Conservation (phyloP, 2,113 vertebrate species). For the Phylloscopus whistleri region DNA sequence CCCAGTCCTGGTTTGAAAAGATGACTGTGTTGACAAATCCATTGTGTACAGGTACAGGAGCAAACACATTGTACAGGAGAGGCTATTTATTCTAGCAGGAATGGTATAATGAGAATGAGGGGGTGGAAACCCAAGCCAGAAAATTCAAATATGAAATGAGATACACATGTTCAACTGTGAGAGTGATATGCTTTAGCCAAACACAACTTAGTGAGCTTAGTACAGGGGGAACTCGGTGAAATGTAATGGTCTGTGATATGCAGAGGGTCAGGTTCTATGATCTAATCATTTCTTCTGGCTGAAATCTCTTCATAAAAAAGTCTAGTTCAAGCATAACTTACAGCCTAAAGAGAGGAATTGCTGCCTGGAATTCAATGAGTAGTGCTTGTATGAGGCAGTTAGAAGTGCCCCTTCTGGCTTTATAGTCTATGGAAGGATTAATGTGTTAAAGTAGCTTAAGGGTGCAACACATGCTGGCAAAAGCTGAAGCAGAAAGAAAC, state of each 20-base stretch:
- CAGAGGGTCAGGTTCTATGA: conserved; percentile 46
- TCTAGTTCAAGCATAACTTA: conserved; percentile 37
- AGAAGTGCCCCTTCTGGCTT: conserved; percentile 39
- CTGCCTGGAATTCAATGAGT: conserved; percentile 24
- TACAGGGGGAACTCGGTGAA: not conserved
- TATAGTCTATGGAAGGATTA: conserved; percentile 15
- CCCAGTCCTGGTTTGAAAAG: not conserved
- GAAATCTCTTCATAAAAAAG: conserved; percentile 50
- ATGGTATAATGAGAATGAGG: not conserved
- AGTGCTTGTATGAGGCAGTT: not conserved
- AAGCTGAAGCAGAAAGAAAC: not conserved
- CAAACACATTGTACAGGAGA: not conserved
- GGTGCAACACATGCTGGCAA: not conserved
- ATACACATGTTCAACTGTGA: conserved; percentile 48
- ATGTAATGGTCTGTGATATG: conserved; percentile 51
- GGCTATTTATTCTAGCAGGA: conserved; percentile 7
- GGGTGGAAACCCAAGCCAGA: conserved; percentile 23
- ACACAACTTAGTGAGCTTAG: conserved; percentile 43
- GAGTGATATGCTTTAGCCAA: conserved; percentile 42
- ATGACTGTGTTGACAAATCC: not conserved
- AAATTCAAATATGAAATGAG: conserved; percentile 48
- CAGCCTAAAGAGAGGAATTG: conserved; percentile 14
- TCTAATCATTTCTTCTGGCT: conserved; percentile 59
- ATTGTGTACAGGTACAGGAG: not conserved
- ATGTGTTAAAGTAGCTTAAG: conserved; percentile 25